Base-by-base conservation (phyloP, 2,888 invertebrate species). In the Drosophila setosimentum region DNA sequence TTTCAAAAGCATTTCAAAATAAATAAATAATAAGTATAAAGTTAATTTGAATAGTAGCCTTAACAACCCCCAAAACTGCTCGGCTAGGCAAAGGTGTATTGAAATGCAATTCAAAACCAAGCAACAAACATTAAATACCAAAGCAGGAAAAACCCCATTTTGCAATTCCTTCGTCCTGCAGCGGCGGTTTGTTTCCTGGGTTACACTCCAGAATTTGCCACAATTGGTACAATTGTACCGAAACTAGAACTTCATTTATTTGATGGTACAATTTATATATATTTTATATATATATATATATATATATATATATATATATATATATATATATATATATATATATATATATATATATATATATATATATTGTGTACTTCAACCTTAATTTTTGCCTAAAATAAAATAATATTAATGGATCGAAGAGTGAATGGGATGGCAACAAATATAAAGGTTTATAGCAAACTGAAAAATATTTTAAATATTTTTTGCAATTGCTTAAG, bases 101-200 rank as follows among this genome's bases (percentile, higher is more conserved):
- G 55, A 81, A 86, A 76, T 81, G 76, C 68, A 70, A 71, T 57
- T 60, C 40, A 62, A 69, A 72, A 70, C 51, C 57, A 45, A 64
- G 42, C 37, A 45, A 24, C 45, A 57, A 73, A 50, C 42, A 48
- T 37, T 24, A 76, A 83, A 83, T 83, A 53, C 68, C 73, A 68
- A 71, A 81, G 33, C 63, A 68, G 21, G 10, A 24, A 33, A n/a
- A 40, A 57, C 30, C 67, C 71, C 57, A 0, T 13, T 13, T 33
- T 78, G 68, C 65, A 83, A 62, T 37, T 73, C 48, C 64, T 69
- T 69, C 7, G 54, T 59, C 59, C 48, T 55, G 35, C 27, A 7
- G 1, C 7, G 6, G 7, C 11, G n/a, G 37, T 37, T 5, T 37
- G 37, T 37, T 76, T 74, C 73, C 80, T 65, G 45, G 71, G 77